Percentiles rank a stretch among this genome's conserved stretches.
phyloP scores from a whole-genome alignment of 35 echinoderm and acorn worm species.

The Hemicentrotus pulcherrimus region DNA sequence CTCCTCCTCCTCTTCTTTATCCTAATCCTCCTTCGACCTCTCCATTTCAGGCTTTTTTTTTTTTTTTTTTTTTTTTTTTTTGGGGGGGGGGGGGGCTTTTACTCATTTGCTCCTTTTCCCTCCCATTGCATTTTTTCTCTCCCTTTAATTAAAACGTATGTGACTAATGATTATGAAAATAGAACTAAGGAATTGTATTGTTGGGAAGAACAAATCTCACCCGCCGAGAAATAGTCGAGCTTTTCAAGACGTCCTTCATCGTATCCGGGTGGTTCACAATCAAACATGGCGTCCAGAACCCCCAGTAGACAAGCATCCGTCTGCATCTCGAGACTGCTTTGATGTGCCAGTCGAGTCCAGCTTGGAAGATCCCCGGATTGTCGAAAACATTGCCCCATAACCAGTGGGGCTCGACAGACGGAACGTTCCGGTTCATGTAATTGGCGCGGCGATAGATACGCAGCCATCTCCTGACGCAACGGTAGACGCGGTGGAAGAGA shows the following conservation, averaged over 20 bases:
- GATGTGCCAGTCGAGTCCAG: constrained; percentile 29
- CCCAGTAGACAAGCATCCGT: constrained; percentile 19
- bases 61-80: no score
- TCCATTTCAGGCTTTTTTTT: no score
- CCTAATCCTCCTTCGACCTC: no score
- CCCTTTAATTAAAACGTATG: no score
- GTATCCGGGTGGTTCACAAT: constrained; percentile 39
- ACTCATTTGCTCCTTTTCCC: no score
- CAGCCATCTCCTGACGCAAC: background rate
- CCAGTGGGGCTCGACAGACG: background rate
- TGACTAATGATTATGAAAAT: no score
- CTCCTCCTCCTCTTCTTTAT: no score
- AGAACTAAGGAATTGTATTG: no score
- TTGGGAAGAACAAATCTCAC: background rate
- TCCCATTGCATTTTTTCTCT: no score
- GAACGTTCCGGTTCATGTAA: background rate
- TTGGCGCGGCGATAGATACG: background rate
- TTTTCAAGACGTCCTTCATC: background rate
- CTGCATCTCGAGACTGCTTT: constrained; percentile 10
- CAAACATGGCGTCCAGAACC: constrained; percentile 9
- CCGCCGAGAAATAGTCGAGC: background rate
- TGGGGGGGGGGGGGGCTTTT: no score
- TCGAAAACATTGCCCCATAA: constrained; percentile 39
- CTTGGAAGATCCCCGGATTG: background rate
- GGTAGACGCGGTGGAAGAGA: background rate